Evolutionary conservation across 1,140 invertebrate species (phyloP), one percentile per base, ranked within the genome.

Genomic region (Drosophila funebris): DNA sequence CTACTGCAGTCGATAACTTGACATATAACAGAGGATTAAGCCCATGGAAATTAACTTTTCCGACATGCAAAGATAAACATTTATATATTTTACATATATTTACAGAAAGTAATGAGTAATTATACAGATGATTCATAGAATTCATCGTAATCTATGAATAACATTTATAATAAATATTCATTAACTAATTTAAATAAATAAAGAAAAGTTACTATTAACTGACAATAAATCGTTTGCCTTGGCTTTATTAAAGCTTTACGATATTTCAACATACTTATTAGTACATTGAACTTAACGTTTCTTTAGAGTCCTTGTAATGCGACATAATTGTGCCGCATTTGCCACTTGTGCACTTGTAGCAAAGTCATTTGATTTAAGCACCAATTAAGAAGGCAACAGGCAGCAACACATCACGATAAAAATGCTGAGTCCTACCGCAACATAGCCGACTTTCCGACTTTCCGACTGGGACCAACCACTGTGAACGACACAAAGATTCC

Each of bases 301-400:
- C 1, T 29, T 16, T 37, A 6, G 20, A 36, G 11, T 36, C n/a
- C 33, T 36, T 36, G n/a, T 1, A 11, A 33, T 33, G 3, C 3
- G 8, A 3, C 31, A 33, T 13, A 46, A 36, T 6, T 37, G 8
- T 1, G 22, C 13, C 22, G n/a, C 50, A 48, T 41, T 43, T 68
- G 9, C 52, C 43, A 14, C 44, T 57, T 18, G 48, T 6, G 4
- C 7, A 52, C 50, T 78, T 78, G 74, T 54, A 41, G 63, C 60
- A 16, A 1, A 71, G 78, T 82, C 78, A 74, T 87, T 88, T 33
- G 63, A 87, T 63, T 87, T 87, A 88, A 87, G 85, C 67, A 82
- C 67, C 82, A 78, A 88, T 87, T 82, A 85, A 82, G 53, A 22
- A 39, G 37, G 24, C 37, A 43, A 56, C 74, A 43, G 18, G 3